Conservation (phyloP, 1,140 invertebrate genomes). For the Leptopilina boulardi region DNA sequence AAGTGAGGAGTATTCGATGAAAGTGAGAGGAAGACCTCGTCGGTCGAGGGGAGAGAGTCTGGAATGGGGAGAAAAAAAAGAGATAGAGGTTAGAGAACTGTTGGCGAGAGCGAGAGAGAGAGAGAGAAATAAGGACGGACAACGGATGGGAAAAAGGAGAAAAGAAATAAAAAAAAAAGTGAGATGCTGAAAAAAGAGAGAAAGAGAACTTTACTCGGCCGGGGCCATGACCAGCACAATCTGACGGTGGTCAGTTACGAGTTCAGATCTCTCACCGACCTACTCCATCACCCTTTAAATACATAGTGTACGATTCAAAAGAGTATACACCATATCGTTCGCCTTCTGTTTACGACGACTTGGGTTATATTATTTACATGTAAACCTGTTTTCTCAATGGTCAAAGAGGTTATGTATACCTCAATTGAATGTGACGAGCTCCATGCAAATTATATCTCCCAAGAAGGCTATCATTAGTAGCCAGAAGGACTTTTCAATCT, state of each 20-base stretch:
- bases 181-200: conserved; percentile 42
- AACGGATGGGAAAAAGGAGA: conserved; percentile 43
- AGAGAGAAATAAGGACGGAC: conserved; percentile 40
- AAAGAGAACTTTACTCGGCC: conserved; percentile 47
- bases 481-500: conserved; percentile 10
- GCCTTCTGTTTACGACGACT: conserved; percentile 13
- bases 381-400: conserved; percentile 40
- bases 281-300: conserved; percentile 37
- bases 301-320: conserved; percentile 6
- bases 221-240: conserved; percentile 71
- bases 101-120: conserved; percentile 40
- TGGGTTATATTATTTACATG: conserved; percentile 41
- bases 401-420: conserved; percentile 3
- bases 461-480: conserved; percentile 18
- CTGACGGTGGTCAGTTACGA: conserved; percentile 70
- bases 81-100: conserved; percentile 34
- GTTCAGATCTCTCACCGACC: conserved; percentile 43
- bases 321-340: not conserved
- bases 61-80: conserved; percentile 21
- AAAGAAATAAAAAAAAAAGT: too few relatives aligned
- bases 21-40: conserved; percentile 34
- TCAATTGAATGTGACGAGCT: conserved; percentile 26
- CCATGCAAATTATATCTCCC: conserved; percentile 10
- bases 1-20: conserved; percentile 3
- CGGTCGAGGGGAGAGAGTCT: conserved; percentile 27